Conservation (phyloP, 2,797 vertebrate species). For the Gymnothorax javanicus region DNA sequence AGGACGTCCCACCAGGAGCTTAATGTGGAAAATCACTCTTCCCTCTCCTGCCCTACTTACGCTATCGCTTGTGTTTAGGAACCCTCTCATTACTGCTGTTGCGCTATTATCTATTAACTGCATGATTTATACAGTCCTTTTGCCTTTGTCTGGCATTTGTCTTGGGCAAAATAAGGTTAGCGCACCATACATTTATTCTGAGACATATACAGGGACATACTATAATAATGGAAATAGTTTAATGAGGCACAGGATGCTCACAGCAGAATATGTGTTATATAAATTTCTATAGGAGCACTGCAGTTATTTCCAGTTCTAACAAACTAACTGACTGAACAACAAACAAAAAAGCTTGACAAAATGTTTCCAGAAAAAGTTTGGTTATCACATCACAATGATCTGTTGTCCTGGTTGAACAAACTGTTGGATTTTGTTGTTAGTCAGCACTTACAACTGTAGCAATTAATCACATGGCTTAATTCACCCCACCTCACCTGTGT, state of each 20-base stretch:
- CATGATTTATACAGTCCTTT: constrained; percentile 39
- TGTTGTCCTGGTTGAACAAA: too few species aligned
- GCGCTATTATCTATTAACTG: constrained; percentile 44
- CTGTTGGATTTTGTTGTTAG: neutral
- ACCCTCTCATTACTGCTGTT: constrained; percentile 35
- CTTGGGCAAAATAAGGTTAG: constrained; percentile 8
- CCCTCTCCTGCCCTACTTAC: constrained; percentile 59
- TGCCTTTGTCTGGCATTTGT: constrained; percentile 18
- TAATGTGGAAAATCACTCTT: constrained; percentile 61
- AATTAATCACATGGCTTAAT: neutral
- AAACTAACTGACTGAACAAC: neutral
- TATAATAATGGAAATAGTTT: neutral
- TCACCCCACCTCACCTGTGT: neutral
- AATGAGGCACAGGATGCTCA: neutral
- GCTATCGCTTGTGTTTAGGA: constrained; percentile 50
- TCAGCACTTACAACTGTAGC: neutral
- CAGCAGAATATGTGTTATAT: neutral
- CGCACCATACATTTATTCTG: neutral
- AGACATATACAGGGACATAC: neutral
- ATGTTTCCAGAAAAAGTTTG: constrained; percentile 8
- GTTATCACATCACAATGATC: neutral
- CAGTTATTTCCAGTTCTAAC: neutral
- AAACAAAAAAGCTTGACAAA: neutral
- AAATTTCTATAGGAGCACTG: neutral
- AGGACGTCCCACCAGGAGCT: constrained; percentile 61